Evolutionary conservation across 1,140 invertebrate genomes (phyloP).

Genomic region (Drosophila busckii): DNA sequence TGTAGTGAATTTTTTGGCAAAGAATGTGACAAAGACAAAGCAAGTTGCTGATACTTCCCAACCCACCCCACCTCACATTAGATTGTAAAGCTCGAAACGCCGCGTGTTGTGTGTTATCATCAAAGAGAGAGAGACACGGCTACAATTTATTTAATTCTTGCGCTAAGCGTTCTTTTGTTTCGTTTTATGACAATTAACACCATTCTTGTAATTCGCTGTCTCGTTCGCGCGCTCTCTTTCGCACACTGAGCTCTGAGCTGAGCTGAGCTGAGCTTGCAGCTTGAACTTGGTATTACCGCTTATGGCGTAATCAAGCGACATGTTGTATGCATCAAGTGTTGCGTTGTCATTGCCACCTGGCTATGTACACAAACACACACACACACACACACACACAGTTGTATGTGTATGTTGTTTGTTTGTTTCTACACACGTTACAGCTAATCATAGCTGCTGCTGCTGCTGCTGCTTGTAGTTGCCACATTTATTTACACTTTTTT

Average conservation of each 20-base stretch:
- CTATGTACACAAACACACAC: no score
- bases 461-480: neutral
- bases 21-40: constrained; percentile 46
- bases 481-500: constrained; percentile 30
- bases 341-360: constrained; percentile 6
- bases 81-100: no score
- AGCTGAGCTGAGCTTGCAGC: neutral
- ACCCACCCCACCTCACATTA: no score
- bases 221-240: neutral
- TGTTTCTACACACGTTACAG: constrained; percentile 27
- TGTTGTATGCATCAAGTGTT: constrained; percentile 11
- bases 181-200: constrained; percentile 72
- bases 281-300: neutral
- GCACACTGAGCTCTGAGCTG: neutral
- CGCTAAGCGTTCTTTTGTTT: constrained; percentile 44
- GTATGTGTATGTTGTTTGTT: neutral
- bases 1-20: constrained; percentile 3
- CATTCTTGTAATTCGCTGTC: neutral
- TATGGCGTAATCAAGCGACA: constrained; percentile 31
- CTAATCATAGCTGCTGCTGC: constrained; percentile 9
- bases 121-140: no score
- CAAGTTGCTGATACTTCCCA: no score
- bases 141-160: no score
- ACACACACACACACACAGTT: no score
- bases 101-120: no score